phyloP scores from a whole-genome alignment of 1,140 invertebrate genomes.

The Agrilus planipennis region DNA sequence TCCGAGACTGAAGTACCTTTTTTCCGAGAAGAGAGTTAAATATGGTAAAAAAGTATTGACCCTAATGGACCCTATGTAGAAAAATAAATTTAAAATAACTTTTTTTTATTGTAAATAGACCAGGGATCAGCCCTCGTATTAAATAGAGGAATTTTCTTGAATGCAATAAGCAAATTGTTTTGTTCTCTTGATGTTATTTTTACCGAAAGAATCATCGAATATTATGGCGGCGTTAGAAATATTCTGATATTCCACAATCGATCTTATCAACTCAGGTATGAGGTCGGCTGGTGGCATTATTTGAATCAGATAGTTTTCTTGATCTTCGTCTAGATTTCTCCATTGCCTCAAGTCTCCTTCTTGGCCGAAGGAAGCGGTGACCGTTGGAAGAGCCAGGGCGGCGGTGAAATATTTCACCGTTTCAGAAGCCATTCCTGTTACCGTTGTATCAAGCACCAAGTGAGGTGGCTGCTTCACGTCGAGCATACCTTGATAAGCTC shows the following conservation, averaged over 20 bases:
- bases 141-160: too few species aligned
- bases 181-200: too few species aligned
- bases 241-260: conserved; percentile 63
- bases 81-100: too few species aligned
- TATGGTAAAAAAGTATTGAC: too few species aligned
- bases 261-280: conserved; percentile 62
- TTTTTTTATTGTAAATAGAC: too few species aligned
- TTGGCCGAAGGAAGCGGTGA: conserved; percentile 69
- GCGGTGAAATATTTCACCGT: conserved; percentile 67
- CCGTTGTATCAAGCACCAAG: conserved; percentile 63
- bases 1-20: too few species aligned
- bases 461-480: conserved; percentile 51
- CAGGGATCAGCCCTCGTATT: too few species aligned
- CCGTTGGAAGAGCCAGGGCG: conserved; percentile 62
- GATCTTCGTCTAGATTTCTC: conserved; percentile 50
- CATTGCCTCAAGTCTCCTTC: conserved; percentile 64
- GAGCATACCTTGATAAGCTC: conserved; percentile 48
- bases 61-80: too few species aligned
- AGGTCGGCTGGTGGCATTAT: conserved; percentile 70
- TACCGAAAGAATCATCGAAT: conserved; percentile 76
- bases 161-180: too few species aligned
- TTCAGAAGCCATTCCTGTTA: conserved; percentile 58
- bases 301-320: conserved; percentile 55
- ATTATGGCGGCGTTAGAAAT: conserved; percentile 83
- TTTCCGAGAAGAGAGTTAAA: too few species aligned